Percentiles rank a stretch among this genome's conserved stretches.
Conservation (phyloP, 2,797 vertebrate species). For the Syngnathus acus region DNA sequence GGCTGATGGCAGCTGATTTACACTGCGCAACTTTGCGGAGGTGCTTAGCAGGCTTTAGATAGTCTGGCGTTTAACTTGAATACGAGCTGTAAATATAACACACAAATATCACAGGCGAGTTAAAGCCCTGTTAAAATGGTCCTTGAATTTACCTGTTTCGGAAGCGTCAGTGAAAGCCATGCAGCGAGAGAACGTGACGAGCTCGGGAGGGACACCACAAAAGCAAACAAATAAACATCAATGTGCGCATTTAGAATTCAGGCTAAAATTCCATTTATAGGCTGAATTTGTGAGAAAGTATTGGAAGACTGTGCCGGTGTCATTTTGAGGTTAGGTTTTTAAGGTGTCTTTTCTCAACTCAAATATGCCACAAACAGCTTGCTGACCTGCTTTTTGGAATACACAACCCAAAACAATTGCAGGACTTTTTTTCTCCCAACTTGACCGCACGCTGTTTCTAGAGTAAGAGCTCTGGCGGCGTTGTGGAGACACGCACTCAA, state of each 20-base stretch:
- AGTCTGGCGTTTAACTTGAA: neutral
- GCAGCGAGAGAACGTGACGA: neutral
- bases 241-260: neutral
- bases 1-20: constrained; percentile 1
- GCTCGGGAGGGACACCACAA: neutral
- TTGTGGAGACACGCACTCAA: neutral
- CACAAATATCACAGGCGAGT: neutral
- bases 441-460: neutral
- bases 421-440: neutral
- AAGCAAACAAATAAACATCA: neutral
- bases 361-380: neutral
- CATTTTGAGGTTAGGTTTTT: neutral
- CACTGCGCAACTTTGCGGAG: neutral
- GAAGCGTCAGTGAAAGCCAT: neutral
- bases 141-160: neutral
- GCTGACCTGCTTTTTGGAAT: neutral
- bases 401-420: neutral
- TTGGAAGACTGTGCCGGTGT: neutral
- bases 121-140: neutral
- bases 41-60: neutral
- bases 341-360: neutral
- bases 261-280: too few relatives aligned
- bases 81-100: neutral
- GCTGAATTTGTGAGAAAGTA: too few relatives aligned
- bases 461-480: constrained; percentile 3